Evolutionary conservation across 1,140 invertebrate genomes (phyloP).

Genomic region (Episyrphus balteatus): DNA sequence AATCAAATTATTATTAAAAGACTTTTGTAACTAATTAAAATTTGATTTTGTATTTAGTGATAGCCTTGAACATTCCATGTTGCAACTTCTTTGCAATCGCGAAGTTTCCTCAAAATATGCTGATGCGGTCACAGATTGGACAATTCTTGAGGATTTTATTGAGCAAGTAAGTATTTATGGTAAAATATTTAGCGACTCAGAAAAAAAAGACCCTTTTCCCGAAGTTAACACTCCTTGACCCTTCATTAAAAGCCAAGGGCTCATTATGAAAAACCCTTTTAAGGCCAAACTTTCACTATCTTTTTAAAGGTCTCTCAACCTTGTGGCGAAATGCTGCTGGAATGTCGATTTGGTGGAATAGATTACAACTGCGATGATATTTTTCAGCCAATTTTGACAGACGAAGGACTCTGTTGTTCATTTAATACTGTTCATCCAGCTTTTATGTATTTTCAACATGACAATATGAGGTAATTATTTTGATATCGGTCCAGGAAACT

Average conservation of each 20-base stretch:
- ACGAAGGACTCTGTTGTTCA: constrained; percentile 71
- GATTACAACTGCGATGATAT: constrained; percentile 49
- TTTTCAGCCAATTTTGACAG: constrained; percentile 64
- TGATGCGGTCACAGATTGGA: constrained; percentile 15
- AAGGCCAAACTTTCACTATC: not conserved
- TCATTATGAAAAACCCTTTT: no score
- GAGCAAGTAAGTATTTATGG: constrained; percentile 15
- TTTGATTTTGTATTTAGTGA: constrained; percentile 3
- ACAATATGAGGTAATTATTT: no score
- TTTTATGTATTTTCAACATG: constrained; percentile 43
- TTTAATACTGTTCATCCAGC: constrained; percentile 62
- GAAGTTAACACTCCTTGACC: no score
- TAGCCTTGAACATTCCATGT: constrained; percentile 12
- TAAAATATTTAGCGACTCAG: no score
- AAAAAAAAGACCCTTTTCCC: no score
- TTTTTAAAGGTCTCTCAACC: constrained; percentile 43
- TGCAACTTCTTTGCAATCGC: constrained; percentile 51
- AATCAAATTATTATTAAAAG: constrained; percentile 44
- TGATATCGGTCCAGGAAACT: no score
- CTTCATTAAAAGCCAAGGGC: no score
- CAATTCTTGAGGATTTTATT: constrained; percentile 17
- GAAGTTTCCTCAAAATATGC: constrained; percentile 1
- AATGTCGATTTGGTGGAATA: constrained; percentile 52
- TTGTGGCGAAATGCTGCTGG: constrained; percentile 54
- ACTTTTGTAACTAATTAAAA: constrained; percentile 39